Percentiles rank a stretch among this genome's conserved stretches.
Conservation (phyloP, 2,888 invertebrate genomes). For the Alloplasta piceator region DNA sequence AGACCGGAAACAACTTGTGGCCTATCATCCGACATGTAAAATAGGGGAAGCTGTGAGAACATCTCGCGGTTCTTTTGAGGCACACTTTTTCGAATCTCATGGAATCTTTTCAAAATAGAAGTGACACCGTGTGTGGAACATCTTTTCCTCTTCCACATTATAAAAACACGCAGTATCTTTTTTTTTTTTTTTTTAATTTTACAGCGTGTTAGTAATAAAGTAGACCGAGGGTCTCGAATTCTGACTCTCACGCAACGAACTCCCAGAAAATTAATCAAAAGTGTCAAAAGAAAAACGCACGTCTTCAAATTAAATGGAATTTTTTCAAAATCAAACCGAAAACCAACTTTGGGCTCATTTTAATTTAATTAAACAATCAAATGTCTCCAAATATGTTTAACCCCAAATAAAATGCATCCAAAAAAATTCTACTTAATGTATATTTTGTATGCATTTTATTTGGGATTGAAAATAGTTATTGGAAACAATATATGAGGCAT, state of each 20-base stretch:
- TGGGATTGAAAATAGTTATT: too few relatives aligned
- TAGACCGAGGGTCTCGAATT: conserved; percentile 2
- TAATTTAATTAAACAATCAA: too few relatives aligned
- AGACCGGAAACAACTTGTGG: conserved; percentile 7
- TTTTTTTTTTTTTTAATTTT: background rate
- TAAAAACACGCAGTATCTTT: conserved; percentile 50
- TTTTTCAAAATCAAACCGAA: too few relatives aligned
- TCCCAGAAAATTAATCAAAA: conserved; percentile 28
- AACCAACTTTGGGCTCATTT: too few relatives aligned
- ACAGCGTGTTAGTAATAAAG: too few relatives aligned
- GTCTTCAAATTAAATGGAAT: too few relatives aligned
- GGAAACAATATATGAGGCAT: too few relatives aligned
- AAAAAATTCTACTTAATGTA: too few relatives aligned
- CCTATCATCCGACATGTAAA: background rate
- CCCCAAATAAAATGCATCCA: background rate
- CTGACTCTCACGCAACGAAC: conserved; percentile 45
- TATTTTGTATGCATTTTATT: too few relatives aligned
- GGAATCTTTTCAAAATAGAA: conserved; percentile 10
- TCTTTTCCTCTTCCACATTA: conserved; percentile 12
- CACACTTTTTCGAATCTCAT: background rate
- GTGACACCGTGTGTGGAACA: conserved; percentile 30
- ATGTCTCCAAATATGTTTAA: too few relatives aligned
- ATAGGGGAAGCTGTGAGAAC: conserved; percentile 30
- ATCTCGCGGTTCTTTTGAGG: background rate
- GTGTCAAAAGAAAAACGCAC: conserved; percentile 3